Evolutionary conservation across 2,113 vertebrate genomes (phyloP).

Genomic region (Proteles cristata): DNA sequence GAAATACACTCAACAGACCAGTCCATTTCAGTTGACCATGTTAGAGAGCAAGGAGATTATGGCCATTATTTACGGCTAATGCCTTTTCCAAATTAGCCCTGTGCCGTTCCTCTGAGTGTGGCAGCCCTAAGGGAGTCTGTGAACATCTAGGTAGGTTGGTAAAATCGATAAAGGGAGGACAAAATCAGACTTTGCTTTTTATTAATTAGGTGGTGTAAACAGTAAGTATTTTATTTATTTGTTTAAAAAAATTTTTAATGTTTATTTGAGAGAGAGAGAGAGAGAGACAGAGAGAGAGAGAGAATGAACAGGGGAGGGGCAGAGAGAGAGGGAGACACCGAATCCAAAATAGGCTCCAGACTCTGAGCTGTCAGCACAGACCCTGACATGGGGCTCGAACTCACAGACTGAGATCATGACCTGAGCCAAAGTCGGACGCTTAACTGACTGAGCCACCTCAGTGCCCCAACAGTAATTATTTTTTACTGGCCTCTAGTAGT

Average conservation of each 20-base stretch:
- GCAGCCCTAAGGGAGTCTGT: background rate
- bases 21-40: background rate
- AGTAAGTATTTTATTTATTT: background rate
- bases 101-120: background rate
- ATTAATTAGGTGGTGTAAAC: background rate
- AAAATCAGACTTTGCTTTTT: background rate
- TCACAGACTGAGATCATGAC: too few species aligned
- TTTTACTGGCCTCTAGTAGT: background rate
- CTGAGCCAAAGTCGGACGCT: too few species aligned
- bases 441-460: too few species aligned
- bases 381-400: too few species aligned
- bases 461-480: background rate
- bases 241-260: too few species aligned
- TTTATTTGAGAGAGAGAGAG: too few species aligned
- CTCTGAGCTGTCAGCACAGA: too few species aligned
- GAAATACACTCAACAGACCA: background rate
- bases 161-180: background rate
- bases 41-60: background rate
- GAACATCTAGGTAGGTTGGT: background rate
- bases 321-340: too few species aligned
- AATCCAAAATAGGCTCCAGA: too few species aligned
- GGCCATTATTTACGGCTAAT: background rate
- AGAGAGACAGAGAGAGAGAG: too few species aligned
- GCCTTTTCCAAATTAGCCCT: background rate
- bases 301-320: too few species aligned